phyloP scores from a whole-genome alignment of 2,113 vertebrate genomes.

The Oncorhynchus nerka region DNA sequence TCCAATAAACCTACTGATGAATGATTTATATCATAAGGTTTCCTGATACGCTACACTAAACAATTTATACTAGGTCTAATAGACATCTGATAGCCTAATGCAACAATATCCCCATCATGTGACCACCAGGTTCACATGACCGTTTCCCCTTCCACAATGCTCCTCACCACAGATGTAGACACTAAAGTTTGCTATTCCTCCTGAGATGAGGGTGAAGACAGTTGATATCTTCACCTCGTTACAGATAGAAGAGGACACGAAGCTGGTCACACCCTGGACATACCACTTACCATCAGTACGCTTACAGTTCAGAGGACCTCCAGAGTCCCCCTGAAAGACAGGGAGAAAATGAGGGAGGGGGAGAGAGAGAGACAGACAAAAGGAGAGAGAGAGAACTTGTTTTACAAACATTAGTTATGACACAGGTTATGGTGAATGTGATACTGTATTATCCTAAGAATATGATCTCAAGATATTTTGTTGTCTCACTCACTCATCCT shows the following conservation, averaged over 20 bases:
- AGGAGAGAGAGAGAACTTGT: neutral
- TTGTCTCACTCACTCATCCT: constrained; percentile 75
- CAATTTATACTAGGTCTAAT: too few species aligned
- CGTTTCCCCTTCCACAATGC: neutral
- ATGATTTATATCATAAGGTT: too few species aligned
- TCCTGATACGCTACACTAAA: too few species aligned
- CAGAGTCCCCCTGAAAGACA: constrained; percentile 59
- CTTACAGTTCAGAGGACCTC: constrained; percentile 63
- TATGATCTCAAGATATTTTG: neutral
- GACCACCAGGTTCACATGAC: neutral
- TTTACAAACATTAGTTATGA: too few species aligned
- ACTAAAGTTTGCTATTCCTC: neutral
- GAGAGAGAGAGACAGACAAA: neutral
- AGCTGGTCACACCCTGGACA: constrained; percentile 66
- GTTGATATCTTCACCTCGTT: constrained; percentile 69
- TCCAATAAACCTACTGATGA: too few species aligned
- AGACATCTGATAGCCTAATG: too few species aligned
- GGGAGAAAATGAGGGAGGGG: neutral
- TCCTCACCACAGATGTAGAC: neutral
- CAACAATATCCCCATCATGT: neutral
- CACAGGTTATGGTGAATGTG: too few species aligned
- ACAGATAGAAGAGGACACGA: constrained; percentile 57
- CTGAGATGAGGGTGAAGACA: constrained; percentile 63
- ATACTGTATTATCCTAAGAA: neutral
- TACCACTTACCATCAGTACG: constrained; percentile 60